Base-by-base conservation (phyloP, 2,797 vertebrate genomes). In the Cygnus olor region DNA sequence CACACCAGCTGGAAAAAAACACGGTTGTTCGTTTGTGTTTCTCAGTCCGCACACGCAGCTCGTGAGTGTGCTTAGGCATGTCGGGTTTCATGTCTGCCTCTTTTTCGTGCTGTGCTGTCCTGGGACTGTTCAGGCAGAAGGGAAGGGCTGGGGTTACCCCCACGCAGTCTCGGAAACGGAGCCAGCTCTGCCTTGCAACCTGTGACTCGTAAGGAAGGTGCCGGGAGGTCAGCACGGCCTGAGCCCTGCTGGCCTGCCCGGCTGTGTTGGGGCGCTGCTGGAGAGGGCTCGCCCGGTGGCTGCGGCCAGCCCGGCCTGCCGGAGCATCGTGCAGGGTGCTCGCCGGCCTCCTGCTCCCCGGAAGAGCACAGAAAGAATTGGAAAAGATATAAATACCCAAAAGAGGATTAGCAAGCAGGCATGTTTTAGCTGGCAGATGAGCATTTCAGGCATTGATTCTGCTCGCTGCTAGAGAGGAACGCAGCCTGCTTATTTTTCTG, bases 261-360 rank as follows among this genome's bases (percentile, higher is more conserved):
- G 13, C 74, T 68, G 56, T 0, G 0, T 51, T 53, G 18, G 6
- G 54, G 10, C 19, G 2, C 18, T 3, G 2, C 24, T 25, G 45
- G 32, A 78, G 70, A 53, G 38, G 69, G 15, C 28, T 16, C 7
- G 15, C 14, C 54, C 27, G 3, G 6, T 20, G 1, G 3, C 17
- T 0, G 4, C 34, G 6, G 21, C 47, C 11, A 53, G 36, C 47
- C 49, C 7, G 13, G 49, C 27, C 34, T 14, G 6, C 1, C 18
- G n/a, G 28, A 18, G 45, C 49, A 34, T 76, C 2, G 1, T 13
- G 61, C 0, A 0, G n/a, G 22, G 2, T 54, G 12, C 42, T 74
- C 27, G 34, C 17, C 30, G 27, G 25, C 54, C 28, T 54, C 12
- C 28, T 40, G 32, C 3, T 68, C 30, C 49, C 54, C 40, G 44